Evolutionary conservation across 1,140 invertebrate species (phyloP).

Genomic region (Drosophila tsacasi): DNA sequence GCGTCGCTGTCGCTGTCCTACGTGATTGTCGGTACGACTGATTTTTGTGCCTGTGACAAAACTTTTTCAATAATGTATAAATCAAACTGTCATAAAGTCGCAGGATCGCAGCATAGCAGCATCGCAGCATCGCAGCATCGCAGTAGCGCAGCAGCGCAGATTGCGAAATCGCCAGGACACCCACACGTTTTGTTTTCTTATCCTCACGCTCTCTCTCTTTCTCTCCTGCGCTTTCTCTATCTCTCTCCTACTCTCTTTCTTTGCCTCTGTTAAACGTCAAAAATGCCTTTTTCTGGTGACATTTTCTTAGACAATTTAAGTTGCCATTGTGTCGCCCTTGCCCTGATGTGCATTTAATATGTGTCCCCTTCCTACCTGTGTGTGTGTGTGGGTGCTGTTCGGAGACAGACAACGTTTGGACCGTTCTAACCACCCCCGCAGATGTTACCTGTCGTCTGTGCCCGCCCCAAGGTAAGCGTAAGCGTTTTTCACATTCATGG

Average conservation of each 20-base stretch:
- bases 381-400: neutral
- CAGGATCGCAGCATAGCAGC: conserved; percentile 40
- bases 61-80: conserved; percentile 85
- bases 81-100: conserved; percentile 84
- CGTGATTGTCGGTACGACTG: conserved; percentile 67
- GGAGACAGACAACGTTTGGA: conserved; percentile 28
- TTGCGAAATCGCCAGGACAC: conserved; percentile 46
- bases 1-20: conserved; percentile 24
- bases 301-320: conserved; percentile 74
- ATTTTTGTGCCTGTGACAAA: conserved; percentile 65
- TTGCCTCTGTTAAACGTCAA: conserved; percentile 12
- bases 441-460: conserved; percentile 79
- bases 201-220: neutral
- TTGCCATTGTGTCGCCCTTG: conserved; percentile 56
- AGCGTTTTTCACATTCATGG: conserved; percentile 71
- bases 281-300: conserved; percentile 42
- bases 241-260: neutral
- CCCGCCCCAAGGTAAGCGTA: conserved; percentile 26
- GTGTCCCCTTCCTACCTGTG: conserved; percentile 23
- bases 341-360: conserved; percentile 76
- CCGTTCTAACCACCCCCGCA: conserved; percentile 45
- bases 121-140: conserved; percentile 8
- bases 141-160: conserved; percentile 30
- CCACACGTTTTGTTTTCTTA: conserved; percentile 37
- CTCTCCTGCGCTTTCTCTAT: neutral